Conservation (phyloP, 2,797 vertebrate genomes). For the Moxostoma hubbsi region DNA sequence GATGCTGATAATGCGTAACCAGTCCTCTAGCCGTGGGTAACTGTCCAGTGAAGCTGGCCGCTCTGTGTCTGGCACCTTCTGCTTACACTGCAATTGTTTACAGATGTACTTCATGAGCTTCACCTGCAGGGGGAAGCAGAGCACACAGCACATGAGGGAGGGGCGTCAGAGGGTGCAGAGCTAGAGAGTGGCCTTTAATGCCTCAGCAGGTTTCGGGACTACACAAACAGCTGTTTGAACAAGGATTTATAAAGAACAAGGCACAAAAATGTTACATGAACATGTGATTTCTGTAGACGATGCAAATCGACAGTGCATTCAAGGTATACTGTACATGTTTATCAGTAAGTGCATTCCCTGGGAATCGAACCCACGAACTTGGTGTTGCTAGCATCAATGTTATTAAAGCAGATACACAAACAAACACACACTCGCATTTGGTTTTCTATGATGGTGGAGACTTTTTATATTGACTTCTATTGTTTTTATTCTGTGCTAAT, state of each 20-base stretch:
- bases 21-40: conserved; percentile 90
- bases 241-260: not conserved
- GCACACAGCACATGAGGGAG: conserved; percentile 63
- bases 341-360: no score
- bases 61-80: conserved; percentile 87
- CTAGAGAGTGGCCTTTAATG: conserved; percentile 1
- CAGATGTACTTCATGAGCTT: conserved; percentile 97
- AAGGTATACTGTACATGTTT: no score
- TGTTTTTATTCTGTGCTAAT: no score
- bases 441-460: no score
- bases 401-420: no score
- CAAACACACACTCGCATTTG: no score
- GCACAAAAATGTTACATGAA: not conserved
- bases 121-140: conserved; percentile 82
- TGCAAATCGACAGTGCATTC: no score
- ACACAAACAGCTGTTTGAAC: not conserved
- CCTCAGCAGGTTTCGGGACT: conserved; percentile 31
- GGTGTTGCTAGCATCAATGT: no score
- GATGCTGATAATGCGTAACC: conserved; percentile 92
- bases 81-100: conserved; percentile 94
- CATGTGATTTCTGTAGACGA: not conserved
- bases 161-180: conserved; percentile 52
- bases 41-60: conserved; percentile 87
- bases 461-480: no score
- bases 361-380: no score